A percentile compares a stretch with the other conserved stretches of the same genome.
Evolutionary conservation across 2,797 vertebrate genomes (phyloP).

Genomic region (Sternotherus odoratus): DNA sequence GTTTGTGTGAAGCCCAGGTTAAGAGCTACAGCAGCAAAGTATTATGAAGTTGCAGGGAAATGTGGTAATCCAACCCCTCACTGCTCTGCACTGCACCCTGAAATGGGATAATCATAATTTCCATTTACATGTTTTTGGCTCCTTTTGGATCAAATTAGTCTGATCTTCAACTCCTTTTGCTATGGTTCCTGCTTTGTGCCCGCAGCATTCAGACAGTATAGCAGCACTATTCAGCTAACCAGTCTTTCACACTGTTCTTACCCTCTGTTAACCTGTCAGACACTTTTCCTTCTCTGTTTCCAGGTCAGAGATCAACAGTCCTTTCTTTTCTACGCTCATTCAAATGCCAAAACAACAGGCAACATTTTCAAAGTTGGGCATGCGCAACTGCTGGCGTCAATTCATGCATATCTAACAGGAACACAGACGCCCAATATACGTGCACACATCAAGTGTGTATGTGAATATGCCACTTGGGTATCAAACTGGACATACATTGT

Average conservation of each 20-base stretch:
- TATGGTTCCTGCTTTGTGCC: background rate
- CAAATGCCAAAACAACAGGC: rapidly evolving
- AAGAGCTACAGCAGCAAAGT: background rate
- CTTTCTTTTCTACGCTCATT: background rate
- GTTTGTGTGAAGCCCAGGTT: background rate
- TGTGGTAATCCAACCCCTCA: background rate
- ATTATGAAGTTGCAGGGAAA: background rate
- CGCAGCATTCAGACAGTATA: background rate
- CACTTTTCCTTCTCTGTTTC: background rate
- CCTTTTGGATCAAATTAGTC: background rate
- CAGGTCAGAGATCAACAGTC: rapidly evolving
- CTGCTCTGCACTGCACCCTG: background rate
- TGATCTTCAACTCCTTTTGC: background rate
- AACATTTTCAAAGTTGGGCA: background rate
- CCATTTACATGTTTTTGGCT: background rate
- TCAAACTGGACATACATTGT: rapidly evolving
- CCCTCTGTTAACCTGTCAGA: background rate
- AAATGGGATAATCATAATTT: background rate
- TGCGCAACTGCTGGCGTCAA: background rate
- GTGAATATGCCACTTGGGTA: rapidly evolving
- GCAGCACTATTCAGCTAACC: rapidly evolving
- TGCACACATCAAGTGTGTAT: no score
- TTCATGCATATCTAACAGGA: background rate
- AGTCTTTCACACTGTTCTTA: background rate
- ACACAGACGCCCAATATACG: background rate